Conservation (phyloP, 2,797 vertebrate genomes). For the Adelosebastes latens region DNA sequence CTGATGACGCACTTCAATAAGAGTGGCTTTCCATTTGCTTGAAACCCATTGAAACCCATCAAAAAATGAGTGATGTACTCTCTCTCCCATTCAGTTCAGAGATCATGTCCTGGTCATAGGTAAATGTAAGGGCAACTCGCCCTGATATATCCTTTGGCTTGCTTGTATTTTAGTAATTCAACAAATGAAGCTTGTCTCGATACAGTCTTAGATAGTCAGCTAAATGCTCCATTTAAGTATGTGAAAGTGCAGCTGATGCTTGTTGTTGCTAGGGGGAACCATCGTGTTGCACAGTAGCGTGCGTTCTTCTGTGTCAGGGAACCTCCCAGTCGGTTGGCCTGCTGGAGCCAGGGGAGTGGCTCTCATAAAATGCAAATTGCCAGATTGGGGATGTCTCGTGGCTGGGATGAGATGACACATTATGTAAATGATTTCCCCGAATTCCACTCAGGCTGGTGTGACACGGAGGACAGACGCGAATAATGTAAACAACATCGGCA, state of each 20-base stretch:
- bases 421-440: constrained; percentile 55
- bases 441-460: constrained; percentile 41
- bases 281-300: background rate
- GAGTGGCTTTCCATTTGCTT: background rate
- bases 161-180: background rate
- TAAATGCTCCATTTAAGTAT: background rate
- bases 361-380: constrained; percentile 52
- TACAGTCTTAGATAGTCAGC: background rate
- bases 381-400: constrained; percentile 35
- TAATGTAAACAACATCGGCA: constrained; percentile 52
- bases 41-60: background rate
- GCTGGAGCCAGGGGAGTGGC: constrained; percentile 3
- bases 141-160: background rate
- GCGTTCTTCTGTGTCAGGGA: background rate
- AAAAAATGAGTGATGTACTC: accelerated
- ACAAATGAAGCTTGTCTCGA: background rate
- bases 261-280: background rate
- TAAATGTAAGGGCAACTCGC: too few relatives aligned
- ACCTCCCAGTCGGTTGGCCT: constrained; percentile 1
- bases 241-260: background rate
- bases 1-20: background rate
- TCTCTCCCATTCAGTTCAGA: background rate
- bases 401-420: constrained; percentile 57
- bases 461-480: constrained; percentile 44
- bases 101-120: background rate